Conservation (phyloP, 2,113 vertebrate species). For the Polypterus senegalus region DNA sequence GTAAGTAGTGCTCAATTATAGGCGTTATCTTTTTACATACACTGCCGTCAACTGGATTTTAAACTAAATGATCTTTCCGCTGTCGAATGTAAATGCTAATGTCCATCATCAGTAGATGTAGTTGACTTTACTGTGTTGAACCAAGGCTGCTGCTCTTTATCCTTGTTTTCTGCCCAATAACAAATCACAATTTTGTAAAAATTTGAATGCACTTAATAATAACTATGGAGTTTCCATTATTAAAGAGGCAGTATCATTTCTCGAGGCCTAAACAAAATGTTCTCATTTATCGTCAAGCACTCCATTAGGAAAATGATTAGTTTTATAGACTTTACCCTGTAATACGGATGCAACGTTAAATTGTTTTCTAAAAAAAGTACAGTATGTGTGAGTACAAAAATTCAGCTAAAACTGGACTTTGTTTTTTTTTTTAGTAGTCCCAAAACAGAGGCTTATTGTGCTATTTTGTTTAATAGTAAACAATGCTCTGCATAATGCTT, state of each 20-base stretch:
- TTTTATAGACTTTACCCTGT: no score
- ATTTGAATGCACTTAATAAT: conserved; percentile 24
- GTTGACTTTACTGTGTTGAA: conserved; percentile 19
- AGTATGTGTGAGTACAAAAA: no score
- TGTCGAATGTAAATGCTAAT: conserved; percentile 21
- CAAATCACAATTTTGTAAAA: conserved; percentile 23
- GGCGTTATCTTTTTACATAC: conserved; percentile 12
- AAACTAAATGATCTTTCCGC: conserved; percentile 30
- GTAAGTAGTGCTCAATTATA: conserved; percentile 69
- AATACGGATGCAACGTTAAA: no score
- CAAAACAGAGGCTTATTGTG: no score
- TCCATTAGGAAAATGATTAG: no score
- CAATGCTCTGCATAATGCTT: no score
- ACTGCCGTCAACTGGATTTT: conserved; percentile 21
- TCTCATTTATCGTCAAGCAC: neutral
- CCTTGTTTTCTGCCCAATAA: conserved; percentile 16
- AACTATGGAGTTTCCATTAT: conserved; percentile 27
- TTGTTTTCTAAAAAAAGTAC: no score
- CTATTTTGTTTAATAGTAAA: no score
- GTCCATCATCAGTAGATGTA: conserved; percentile 19
- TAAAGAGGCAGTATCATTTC: conserved; percentile 44
- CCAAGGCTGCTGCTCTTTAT: conserved; percentile 32
- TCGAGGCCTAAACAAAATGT: conserved; percentile 8
- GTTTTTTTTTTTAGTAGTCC: no score
- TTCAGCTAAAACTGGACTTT: no score